Conservation (phyloP, 2,113 vertebrate species). For the Herpetotheres cachinnans region DNA sequence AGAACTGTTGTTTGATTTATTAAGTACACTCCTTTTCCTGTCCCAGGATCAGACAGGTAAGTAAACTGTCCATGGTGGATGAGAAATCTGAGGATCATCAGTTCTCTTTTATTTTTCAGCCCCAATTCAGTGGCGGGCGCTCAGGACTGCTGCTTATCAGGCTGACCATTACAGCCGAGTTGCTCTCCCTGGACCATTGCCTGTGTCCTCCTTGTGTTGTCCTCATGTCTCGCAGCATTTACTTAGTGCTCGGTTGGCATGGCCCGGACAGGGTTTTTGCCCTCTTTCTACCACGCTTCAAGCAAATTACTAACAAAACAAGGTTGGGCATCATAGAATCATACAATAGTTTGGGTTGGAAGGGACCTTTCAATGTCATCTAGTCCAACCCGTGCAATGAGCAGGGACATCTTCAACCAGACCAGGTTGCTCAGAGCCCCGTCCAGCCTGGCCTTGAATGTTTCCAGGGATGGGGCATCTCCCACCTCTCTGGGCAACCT, state of each 20-base stretch:
- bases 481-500: background rate
- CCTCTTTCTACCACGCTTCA: background rate
- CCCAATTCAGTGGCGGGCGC: background rate
- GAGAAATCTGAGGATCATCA: background rate
- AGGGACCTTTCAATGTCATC: background rate
- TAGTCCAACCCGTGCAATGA: background rate
- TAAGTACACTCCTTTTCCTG: background rate
- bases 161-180: background rate
- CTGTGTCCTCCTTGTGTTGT: accelerated
- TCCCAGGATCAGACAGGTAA: background rate
- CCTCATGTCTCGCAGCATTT: accelerated
- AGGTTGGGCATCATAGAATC: background rate
- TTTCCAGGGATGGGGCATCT: background rate
- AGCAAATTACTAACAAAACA: background rate
- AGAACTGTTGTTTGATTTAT: background rate
- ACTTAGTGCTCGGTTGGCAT: accelerated
- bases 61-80: background rate
- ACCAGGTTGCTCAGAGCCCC: background rate
- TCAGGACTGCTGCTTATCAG: background rate
- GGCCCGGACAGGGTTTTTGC: accelerated
- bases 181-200: accelerated
- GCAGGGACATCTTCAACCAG: background rate
- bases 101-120: background rate
- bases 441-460: background rate
- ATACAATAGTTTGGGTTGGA: background rate